A percentile compares a stretch with the other conserved stretches of the same genome.
Evolutionary conservation across 2,888 invertebrate species (phyloP).

Genomic region (Galerucella calmariensis): DNA sequence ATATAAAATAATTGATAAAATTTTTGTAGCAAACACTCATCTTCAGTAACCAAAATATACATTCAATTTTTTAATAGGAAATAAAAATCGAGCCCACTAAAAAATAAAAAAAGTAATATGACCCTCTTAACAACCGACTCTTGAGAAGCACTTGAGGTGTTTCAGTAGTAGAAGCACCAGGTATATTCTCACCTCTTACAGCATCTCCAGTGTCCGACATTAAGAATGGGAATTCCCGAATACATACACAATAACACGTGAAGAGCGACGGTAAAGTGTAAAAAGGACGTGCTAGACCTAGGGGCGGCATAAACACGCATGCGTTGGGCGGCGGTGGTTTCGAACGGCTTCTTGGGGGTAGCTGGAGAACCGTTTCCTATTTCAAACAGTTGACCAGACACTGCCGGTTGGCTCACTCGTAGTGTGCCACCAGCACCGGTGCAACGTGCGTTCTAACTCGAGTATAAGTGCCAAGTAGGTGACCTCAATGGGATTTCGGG

Average conservation of each 20-base stretch:
- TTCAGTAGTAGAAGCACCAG: constrained; percentile 1
- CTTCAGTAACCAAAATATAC: no score
- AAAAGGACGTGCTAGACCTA: constrained; percentile 43
- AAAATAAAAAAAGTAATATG: neutral
- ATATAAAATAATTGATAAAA: no score
- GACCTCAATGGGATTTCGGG: constrained; percentile 44
- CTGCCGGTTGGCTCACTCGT: constrained; percentile 11
- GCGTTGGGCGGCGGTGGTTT: constrained; percentile 39
- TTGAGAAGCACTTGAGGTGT: neutral
- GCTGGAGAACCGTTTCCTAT: constrained; percentile 20
- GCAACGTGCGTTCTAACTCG: constrained; percentile 30
- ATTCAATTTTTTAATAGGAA: no score
- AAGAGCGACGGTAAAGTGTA: constrained; percentile 28
- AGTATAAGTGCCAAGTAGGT: constrained; percentile 40
- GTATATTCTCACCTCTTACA: constrained; percentile 2
- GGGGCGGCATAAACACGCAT: constrained; percentile 38
- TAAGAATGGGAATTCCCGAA: constrained; percentile 13
- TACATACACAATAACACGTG: constrained; percentile 28
- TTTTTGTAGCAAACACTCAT: no score
- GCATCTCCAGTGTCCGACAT: neutral
- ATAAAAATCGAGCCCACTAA: neutral
- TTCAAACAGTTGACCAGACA: constrained; percentile 31
- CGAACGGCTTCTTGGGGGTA: constrained; percentile 26
- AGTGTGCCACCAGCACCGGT: constrained; percentile 10
- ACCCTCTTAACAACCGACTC: neutral